Percentiles rank a stretch among this genome's conserved stretches.
phyloP scores from a whole-genome alignment of 2,113 vertebrate species.

The Piprites chloris region DNA sequence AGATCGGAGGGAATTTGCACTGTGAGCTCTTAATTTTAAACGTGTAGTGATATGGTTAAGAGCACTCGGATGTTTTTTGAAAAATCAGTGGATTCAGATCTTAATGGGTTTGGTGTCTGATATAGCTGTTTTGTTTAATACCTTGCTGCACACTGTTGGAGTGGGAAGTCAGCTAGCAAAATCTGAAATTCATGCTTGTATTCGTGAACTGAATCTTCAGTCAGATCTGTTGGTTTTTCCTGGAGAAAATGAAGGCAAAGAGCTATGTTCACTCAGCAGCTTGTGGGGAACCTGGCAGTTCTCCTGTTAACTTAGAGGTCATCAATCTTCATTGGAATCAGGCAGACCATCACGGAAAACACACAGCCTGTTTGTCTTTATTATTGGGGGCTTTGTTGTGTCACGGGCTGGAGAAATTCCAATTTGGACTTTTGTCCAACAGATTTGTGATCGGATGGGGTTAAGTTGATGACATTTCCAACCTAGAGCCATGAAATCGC shows the following conservation, averaged over 20 bases:
- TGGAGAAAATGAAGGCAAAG: conserved; percentile 48
- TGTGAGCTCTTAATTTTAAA: not conserved
- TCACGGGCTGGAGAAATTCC: conserved; percentile 68
- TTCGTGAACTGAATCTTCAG: conserved; percentile 44
- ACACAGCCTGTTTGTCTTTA: conserved; percentile 74
- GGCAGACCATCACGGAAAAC: conserved; percentile 70
- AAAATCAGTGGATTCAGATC: conserved; percentile 26
- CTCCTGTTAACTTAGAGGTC: conserved; percentile 61
- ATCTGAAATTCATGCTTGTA: conserved; percentile 46
- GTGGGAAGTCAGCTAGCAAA: conserved; percentile 29
- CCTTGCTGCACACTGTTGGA: not conserved
- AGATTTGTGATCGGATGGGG: not conserved
- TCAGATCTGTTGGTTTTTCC: conserved; percentile 29
- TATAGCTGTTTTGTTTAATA: conserved; percentile 46
- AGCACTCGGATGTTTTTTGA: not conserved
- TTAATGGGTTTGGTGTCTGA: conserved; percentile 42
- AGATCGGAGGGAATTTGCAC: not conserved
- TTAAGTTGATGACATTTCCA: not conserved
- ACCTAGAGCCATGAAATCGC: not conserved
- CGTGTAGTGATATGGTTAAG: not conserved
- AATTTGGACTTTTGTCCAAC: conserved; percentile 35
- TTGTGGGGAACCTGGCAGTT: conserved; percentile 43
- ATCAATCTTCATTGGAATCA: conserved; percentile 72
- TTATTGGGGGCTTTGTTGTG: conserved; percentile 70
- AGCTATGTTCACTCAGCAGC: conserved; percentile 13